A percentile compares a stretch with the other conserved stretches of the same genome.
phyloP scores from a whole-genome alignment of 2,113 vertebrate species.

The Paedocypris sp. region DNA sequence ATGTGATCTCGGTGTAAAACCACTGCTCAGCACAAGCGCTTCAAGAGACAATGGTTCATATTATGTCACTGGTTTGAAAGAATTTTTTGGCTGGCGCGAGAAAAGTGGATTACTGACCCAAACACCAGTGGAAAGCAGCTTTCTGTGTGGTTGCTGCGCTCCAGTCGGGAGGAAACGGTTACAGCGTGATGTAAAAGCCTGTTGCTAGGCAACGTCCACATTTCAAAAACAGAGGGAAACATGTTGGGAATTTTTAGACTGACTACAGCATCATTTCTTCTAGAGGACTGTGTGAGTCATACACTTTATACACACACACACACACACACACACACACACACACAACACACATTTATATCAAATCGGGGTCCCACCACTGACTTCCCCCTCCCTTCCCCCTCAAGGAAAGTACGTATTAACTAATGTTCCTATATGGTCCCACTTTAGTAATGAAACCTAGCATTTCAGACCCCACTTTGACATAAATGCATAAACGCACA shows the following conservation, averaged over 20 bases:
- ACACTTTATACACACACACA: background rate
- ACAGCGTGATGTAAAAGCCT: slow-evolving; percentile 22
- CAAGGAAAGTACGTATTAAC: too few species aligned
- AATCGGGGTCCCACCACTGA: too few species aligned
- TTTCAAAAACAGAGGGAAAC: slow-evolving; percentile 47
- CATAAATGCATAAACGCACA: too few species aligned
- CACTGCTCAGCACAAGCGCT: background rate
- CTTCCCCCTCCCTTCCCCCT: too few species aligned
- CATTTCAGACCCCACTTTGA: too few species aligned
- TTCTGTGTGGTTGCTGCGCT: background rate
- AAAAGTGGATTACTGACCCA: background rate
- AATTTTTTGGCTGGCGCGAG: background rate
- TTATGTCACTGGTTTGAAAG: too few species aligned
- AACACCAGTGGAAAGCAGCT: background rate
- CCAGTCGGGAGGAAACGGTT: background rate
- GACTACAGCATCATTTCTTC: slow-evolving; percentile 38
- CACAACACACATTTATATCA: too few species aligned
- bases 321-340: too few species aligned
- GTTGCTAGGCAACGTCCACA: slow-evolving; percentile 57
- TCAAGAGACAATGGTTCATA: background rate
- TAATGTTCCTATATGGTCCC: too few species aligned
- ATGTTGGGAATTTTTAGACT: slow-evolving; percentile 42
- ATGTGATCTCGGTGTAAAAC: too few species aligned
- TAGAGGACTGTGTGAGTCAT: slow-evolving; percentile 7
- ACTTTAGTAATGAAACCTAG: too few species aligned